Conservation (phyloP, 2,113 vertebrate genomes). For the Cyprinodon brontotheroides region DNA sequence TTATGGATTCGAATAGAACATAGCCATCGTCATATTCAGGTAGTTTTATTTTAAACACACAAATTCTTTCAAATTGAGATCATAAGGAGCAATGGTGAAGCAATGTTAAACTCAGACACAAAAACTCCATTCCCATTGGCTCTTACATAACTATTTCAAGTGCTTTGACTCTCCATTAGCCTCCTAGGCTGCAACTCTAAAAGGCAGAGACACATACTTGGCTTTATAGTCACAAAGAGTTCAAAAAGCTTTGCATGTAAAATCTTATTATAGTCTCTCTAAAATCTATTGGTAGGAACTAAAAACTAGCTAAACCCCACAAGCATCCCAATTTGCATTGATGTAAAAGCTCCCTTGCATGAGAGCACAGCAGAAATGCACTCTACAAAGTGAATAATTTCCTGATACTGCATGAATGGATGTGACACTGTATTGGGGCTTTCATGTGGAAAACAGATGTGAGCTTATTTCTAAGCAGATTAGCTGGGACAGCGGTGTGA, state of each 20-base stretch:
- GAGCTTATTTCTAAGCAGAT: slow-evolving; percentile 71
- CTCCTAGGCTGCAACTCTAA: slow-evolving; percentile 35
- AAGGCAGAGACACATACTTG: slow-evolving; percentile 10
- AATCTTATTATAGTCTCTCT: slow-evolving; percentile 13
- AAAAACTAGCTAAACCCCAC: slow-evolving; percentile 33
- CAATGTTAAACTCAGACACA: slow-evolving; percentile 27
- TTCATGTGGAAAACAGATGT: slow-evolving; percentile 64
- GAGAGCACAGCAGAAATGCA: slow-evolving; percentile 28
- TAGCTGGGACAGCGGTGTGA: slow-evolving; percentile 68
- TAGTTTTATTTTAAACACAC: not conserved
- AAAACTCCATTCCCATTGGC: slow-evolving; percentile 9
- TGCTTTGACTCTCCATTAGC: slow-evolving; percentile 26
- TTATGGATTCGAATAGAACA: slow-evolving; percentile 1
- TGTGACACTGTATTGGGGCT: slow-evolving; percentile 50
- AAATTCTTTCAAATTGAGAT: slow-evolving; percentile 49
- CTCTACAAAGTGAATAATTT: slow-evolving; percentile 40
- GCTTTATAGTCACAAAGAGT: not conserved
- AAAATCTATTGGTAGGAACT: slow-evolving; percentile 9
- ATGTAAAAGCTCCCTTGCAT: slow-evolving; percentile 39
- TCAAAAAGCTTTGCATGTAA: not conserved
- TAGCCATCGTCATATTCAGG: slow-evolving; percentile 1
- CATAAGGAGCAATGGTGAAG: slow-evolving; percentile 36
- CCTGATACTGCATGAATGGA: slow-evolving; percentile 37
- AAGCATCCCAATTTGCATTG: slow-evolving; percentile 31
- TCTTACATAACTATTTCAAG: slow-evolving; percentile 58